Percentiles rank a stretch among this genome's conserved stretches.
Evolutionary conservation across 1,140 invertebrate species (phyloP).

Genomic region (Polypedilum pembai): DNA sequence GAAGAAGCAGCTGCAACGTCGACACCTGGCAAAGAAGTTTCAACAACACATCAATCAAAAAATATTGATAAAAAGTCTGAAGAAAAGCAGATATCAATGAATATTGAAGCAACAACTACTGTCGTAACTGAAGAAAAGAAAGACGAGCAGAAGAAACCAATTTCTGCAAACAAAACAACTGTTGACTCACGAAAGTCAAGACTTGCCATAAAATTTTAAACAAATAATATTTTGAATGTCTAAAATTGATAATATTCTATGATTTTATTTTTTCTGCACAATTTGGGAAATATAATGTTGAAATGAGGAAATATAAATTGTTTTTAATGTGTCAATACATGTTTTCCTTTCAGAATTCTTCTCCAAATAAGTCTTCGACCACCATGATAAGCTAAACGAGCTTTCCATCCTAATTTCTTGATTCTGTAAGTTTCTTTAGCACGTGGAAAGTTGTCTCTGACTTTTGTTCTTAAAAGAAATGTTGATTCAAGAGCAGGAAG

Average conservation of each 20-base stretch:
- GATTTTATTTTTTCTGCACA: neutral
- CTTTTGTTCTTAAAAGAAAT: constrained; percentile 43
- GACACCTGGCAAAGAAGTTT: neutral
- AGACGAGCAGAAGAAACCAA: neutral
- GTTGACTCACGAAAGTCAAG: neutral
- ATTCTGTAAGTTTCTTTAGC: constrained; percentile 63
- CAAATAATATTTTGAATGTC: neutral
- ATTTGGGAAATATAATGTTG: neutral
- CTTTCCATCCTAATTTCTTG: constrained; percentile 58
- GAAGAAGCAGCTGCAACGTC: neutral
- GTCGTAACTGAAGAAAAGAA: neutral
- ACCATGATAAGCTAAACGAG: constrained; percentile 56
- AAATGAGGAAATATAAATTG: neutral
- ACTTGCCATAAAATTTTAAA: constrained; percentile 8
- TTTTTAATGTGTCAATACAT: constrained; percentile 56
- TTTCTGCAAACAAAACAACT: neutral
- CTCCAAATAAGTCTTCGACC: constrained; percentile 64
- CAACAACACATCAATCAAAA: neutral
- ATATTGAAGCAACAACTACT: neutral
- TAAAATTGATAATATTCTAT: neutral
- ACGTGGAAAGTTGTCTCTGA: constrained; percentile 61
- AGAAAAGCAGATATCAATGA: no score
- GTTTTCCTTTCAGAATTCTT: constrained; percentile 63
- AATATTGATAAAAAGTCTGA: neutral
- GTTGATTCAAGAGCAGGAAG: neutral